These are phyloP conservation scores for Eristalis pertinax DNA, from an alignment of 2,888 invertebrate species.

Conservation along the genomic window DNA sequence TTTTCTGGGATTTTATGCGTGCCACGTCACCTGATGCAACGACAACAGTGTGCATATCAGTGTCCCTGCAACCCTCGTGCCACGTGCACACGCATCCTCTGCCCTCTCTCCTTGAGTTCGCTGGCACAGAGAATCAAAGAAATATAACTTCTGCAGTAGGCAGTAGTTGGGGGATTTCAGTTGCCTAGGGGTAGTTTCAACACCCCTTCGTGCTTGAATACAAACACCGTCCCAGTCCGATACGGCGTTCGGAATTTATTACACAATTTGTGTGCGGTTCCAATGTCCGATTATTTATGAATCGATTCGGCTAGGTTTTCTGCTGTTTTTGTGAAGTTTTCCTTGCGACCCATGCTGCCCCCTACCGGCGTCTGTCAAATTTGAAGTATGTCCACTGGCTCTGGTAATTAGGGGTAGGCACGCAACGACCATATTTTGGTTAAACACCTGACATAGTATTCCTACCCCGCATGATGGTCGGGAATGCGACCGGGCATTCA, in stretches of 20 bases:
- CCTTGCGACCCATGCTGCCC: constrained; percentile 11
- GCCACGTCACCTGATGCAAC: constrained; percentile 64
- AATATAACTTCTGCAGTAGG: constrained; percentile 47
- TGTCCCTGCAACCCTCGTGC: constrained; percentile 38
- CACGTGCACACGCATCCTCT: constrained; percentile 56
- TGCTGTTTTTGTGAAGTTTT: not conserved
- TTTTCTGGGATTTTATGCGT: constrained; percentile 26
- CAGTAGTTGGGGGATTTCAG: constrained; percentile 19
- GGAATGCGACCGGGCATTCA: constrained; percentile 41
- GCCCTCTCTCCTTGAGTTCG: constrained; percentile 14
- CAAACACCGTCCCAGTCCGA: constrained; percentile 23
- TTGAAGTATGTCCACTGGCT: constrained; percentile 54
- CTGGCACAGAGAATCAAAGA: constrained; percentile 27
- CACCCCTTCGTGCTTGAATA: constrained; percentile 28
- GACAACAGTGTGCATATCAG: not conserved
- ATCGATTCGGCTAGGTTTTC: constrained; percentile 47
- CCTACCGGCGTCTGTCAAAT: constrained; percentile 57
- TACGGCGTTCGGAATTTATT: constrained; percentile 53
- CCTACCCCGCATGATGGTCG: not conserved
- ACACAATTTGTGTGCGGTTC: constrained; percentile 57
- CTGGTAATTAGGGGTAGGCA: constrained; percentile 65
- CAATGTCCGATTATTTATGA: constrained; percentile 67
- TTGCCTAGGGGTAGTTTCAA: constrained; percentile 18
- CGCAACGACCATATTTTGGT: constrained; percentile 70
- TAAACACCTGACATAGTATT: constrained; percentile 65